Evolutionary conservation across 2,113 vertebrate genomes (phyloP), one percentile per base, ranked within the genome.

Genomic region (Pelecanus crispus): DNA sequence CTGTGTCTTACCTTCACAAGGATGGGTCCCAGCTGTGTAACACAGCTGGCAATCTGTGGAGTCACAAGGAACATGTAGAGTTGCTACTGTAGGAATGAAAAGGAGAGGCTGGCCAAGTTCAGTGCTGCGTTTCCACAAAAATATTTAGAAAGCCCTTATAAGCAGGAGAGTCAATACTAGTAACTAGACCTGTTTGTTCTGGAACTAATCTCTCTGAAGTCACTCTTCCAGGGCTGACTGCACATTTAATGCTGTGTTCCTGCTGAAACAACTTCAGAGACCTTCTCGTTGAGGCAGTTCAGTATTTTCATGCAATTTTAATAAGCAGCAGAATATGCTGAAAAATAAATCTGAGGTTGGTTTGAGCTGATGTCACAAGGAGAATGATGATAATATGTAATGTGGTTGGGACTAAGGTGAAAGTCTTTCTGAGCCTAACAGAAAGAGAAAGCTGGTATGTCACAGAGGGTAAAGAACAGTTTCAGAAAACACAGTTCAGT

Each of bases 261-360:
- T 56, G 26, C 65, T 73, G 84, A 91, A 95, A 92, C 50, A 61
- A 50, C 58, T 86, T 80, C 50, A 92, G 81, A 93, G 45, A 68
- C 53, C 36, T 20, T 92, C 52, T 66, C n/a, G 38, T 6, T 70
- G 50, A 63, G 38, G 72, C 38, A 44, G 55, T 28, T 93, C 85
- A 88, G 36, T 90, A 83, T 70, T 92, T 86, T 74, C 72, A 90
- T 96, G 71, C 38, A 86, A 44, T 88, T 95, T 95, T 90, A 88
- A 88, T 86, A 78, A 92, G 79, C 67, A 83, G 38, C 50, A 83
- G 79, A 80, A 73, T 61, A 40, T 22, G 36, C 74, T 93, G 85
- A 88, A 50, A 68, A 77, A 93, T 74, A 82, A 93, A 78, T 88
- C 58, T 31, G 38, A 71, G 38, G 34, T 10, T 50, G n/a, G 40